Evolutionary conservation across 1,140 invertebrate species (phyloP).

Genomic region (Potamilus streckersoni): DNA sequence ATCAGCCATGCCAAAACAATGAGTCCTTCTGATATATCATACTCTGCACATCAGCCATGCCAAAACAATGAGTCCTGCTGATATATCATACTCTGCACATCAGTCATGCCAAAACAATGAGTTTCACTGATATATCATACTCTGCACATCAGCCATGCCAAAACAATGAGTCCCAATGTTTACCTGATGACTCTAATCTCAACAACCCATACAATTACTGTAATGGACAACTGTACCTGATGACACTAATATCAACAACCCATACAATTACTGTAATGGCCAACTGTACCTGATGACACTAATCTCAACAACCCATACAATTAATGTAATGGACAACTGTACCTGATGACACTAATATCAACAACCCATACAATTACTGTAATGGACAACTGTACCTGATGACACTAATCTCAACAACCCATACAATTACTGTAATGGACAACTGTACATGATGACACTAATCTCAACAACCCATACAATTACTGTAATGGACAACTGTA

Average conservation of each 20-base stretch:
- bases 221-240: constrained; percentile 50
- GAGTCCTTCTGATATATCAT: too few species aligned
- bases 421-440: not conserved
- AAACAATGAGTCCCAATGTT: too few species aligned
- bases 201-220: not conserved
- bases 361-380: not conserved
- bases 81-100: too few species aligned
- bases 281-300: constrained; percentile 67
- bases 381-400: constrained; percentile 58
- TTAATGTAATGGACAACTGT: not conserved
- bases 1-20: too few species aligned
- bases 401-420: constrained; percentile 66
- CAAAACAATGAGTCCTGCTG: too few species aligned
- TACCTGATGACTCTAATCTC: too few species aligned
- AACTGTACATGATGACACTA: constrained; percentile 67
- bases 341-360: constrained; percentile 70
- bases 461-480: constrained; percentile 53
- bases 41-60: too few species aligned
- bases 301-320: constrained; percentile 53
- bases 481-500: constrained; percentile 21
- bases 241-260: constrained; percentile 67
- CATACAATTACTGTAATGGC: not conserved
- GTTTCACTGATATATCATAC: too few species aligned
- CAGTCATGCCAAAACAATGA: too few species aligned
- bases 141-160: too few species aligned